These are phyloP conservation scores for Chalcosyrphus nemorum DNA, from an alignment of 2,888 invertebrate genomes.

Conservation along the genomic window DNA sequence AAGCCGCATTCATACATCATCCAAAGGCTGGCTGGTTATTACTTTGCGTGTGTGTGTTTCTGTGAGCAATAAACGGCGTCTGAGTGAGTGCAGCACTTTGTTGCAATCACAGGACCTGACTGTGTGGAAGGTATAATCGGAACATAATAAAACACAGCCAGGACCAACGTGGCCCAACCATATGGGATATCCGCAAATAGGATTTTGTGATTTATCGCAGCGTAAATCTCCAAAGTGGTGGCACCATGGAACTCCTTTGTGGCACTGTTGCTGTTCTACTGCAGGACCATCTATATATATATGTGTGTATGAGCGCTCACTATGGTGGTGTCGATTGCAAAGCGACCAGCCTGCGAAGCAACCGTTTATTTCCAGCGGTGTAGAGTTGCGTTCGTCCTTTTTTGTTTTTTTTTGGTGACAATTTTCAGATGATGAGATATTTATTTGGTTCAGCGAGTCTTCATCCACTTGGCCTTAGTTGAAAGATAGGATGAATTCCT, in stretches of 20 bases:
- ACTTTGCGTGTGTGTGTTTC: too few species aligned
- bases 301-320: too few species aligned
- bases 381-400: background rate
- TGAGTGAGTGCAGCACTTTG: conserved; percentile 50
- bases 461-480: conserved; percentile 5
- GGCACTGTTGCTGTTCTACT: too few species aligned
- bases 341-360: background rate
- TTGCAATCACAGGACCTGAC: conserved; percentile 15
- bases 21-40: conserved; percentile 47
- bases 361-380: background rate
- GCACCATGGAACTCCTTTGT: conserved; percentile 31
- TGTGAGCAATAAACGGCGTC: background rate
- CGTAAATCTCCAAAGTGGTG: conserved; percentile 52
- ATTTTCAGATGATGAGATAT: conserved; percentile 1
- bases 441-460: conserved; percentile 15
- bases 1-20: conserved; percentile 61
- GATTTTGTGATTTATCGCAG: conserved; percentile 66
- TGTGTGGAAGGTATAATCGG: conserved; percentile 36
- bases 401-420: background rate
- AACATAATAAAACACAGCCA: conserved; percentile 58
- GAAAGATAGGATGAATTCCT: background rate
- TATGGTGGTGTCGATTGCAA: conserved; percentile 10
- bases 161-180: conserved; percentile 36
- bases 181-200: conserved; percentile 69
- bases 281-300: background rate